These are phyloP conservation scores for Catocala nupta DNA, from an alignment of 2,888 invertebrate genomes.

Conservation along the genomic window DNA sequence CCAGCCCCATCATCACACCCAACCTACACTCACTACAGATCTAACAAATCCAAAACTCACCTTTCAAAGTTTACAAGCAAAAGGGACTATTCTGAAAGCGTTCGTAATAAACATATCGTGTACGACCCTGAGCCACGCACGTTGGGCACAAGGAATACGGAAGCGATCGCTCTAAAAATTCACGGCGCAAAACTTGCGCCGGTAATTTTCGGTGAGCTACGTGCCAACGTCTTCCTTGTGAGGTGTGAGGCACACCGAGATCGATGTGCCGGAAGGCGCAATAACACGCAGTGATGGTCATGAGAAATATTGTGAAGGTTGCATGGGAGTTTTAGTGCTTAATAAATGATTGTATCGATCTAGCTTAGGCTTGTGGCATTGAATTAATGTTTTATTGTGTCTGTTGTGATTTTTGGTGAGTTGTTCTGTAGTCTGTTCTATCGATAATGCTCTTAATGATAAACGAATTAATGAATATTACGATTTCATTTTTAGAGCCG, in stretches of 20 bases:
- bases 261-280: slow-evolving; percentile 37
- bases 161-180: slow-evolving; percentile 79
- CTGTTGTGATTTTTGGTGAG: neutral
- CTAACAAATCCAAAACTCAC: no score
- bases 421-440: no score
- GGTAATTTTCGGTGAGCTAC: slow-evolving; percentile 80
- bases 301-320: slow-evolving; percentile 23
- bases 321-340: slow-evolving; percentile 15
- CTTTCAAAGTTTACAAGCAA: neutral
- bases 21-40: no score
- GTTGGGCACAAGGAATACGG: slow-evolving; percentile 74
- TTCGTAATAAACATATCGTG: slow-evolving; percentile 53
- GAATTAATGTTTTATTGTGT: slow-evolving; percentile 7
- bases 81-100: slow-evolving; percentile 47
- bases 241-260: slow-evolving; percentile 60
- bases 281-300: slow-evolving; percentile 24
- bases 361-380: neutral
- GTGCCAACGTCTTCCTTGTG: slow-evolving; percentile 78
- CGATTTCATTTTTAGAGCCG: no score
- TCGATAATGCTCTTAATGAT: no score
- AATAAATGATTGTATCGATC: neutral
- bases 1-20: no score
- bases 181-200: slow-evolving; percentile 72
- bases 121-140: slow-evolving; percentile 61
- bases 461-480: no score